A percentile compares a stretch with the other conserved stretches of the same genome.
Conservation (phyloP, 2,113 vertebrate genomes). For the Nothoprocta pentlandii region DNA sequence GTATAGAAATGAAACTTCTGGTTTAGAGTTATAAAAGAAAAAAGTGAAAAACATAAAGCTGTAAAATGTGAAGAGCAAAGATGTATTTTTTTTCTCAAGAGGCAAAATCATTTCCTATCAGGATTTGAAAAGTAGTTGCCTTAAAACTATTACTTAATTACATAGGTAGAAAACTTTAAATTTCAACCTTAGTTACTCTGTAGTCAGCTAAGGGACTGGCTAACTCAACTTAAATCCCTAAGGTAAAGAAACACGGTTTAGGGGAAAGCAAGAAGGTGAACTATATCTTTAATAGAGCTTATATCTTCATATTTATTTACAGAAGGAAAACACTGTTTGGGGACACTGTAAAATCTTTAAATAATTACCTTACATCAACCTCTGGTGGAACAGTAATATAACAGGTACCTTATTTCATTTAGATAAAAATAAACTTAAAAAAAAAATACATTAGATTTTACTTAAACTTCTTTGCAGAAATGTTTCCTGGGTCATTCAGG, state of each 20-base stretch:
- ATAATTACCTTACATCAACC: not conserved
- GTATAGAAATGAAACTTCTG: not conserved
- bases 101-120: not conserved
- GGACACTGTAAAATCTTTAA: not conserved
- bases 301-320: not conserved
- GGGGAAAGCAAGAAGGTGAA: not conserved
- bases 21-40: not conserved
- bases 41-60: not conserved
- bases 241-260: not conserved
- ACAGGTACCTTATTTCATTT: not conserved
- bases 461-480: not conserved
- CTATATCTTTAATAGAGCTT: not conserved
- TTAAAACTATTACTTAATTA: not conserved
- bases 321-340: not conserved
- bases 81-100: not conserved
- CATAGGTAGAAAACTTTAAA: not conserved
- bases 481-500: not conserved
- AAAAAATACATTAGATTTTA: not conserved
- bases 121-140: not conserved
- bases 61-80: not conserved
- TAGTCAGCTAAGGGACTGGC: not conserved
- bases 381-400: not conserved
- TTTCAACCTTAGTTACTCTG: not conserved
- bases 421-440: not conserved
- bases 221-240: not conserved